Evolutionary conservation across 2,888 invertebrate species (phyloP).

Genomic region (Tromatobia lineatoria): DNA sequence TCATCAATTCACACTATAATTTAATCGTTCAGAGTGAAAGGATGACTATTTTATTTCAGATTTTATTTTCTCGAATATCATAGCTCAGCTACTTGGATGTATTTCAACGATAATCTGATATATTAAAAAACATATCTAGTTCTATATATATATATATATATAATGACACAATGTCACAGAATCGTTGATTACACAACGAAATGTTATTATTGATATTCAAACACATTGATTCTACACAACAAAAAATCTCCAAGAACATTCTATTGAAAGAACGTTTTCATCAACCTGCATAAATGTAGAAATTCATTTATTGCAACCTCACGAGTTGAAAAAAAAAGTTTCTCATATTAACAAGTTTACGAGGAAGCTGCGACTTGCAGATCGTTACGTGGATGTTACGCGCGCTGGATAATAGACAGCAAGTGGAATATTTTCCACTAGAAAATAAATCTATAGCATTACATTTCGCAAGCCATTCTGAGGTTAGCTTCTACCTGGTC

Average conservation of each 20-base stretch:
- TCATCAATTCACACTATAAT: no score
- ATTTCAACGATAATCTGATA: no score
- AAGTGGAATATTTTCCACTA: conserved; percentile 6
- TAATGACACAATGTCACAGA: neutral
- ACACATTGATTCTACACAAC: no score
- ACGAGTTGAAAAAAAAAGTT: neutral
- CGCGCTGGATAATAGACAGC: neutral
- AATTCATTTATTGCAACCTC: neutral
- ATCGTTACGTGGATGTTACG: neutral
- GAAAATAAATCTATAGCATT: conserved; percentile 6
- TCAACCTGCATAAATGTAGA: neutral
- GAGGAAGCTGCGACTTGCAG: neutral
- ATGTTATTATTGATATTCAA: no score
- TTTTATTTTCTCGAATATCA: no score
- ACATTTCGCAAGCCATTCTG: neutral
- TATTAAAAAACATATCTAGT: no score
- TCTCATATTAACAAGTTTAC: neutral
- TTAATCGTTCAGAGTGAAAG: no score
- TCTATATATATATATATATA: neutral
- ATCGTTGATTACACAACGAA: neutral
- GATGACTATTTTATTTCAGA: no score
- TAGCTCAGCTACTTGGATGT: no score
- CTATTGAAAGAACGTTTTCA: neutral
- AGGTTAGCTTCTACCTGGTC: neutral
- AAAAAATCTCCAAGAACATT: neutral